Evolutionary conservation across 2,888 invertebrate genomes (phyloP).

Genomic region (Candidula unifasciata): DNA sequence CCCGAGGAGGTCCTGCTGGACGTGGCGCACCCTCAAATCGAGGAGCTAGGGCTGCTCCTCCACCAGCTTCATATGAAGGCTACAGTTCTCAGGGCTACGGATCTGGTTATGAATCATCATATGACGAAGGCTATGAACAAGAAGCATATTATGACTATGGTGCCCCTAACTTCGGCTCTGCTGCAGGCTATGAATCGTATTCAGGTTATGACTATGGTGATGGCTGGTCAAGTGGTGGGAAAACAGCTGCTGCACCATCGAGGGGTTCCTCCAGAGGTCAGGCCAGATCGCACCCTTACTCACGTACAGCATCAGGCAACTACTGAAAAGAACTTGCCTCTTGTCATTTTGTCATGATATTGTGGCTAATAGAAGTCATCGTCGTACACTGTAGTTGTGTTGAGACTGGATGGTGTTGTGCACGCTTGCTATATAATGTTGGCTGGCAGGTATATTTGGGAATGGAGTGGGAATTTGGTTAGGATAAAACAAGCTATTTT

Average conservation of each 20-base stretch:
- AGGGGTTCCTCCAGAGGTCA: slow-evolving; percentile 22
- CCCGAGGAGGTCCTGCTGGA: too few species aligned
- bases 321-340: slow-evolving; percentile 5
- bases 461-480: background rate
- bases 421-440: background rate
- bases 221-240: slow-evolving; percentile 28
- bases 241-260: slow-evolving; percentile 14
- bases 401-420: background rate
- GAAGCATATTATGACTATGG: slow-evolving; percentile 41
- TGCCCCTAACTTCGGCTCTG: slow-evolving; percentile 55
- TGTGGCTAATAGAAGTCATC: background rate
- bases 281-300: slow-evolving; percentile 31
- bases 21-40: slow-evolving; percentile 55
- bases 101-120: too few species aligned
- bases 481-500: too few species aligned
- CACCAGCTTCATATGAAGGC: too few species aligned
- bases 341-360: background rate
- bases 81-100: too few species aligned
- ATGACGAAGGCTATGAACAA: too few species aligned
- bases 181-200: slow-evolving; percentile 52
- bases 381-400: background rate
- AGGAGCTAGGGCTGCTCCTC: too few species aligned
- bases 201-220: slow-evolving; percentile 39
- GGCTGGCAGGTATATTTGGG: background rate
- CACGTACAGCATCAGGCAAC: background rate